phyloP scores from a whole-genome alignment of 2,113 vertebrate species.

The Columba janthina region DNA sequence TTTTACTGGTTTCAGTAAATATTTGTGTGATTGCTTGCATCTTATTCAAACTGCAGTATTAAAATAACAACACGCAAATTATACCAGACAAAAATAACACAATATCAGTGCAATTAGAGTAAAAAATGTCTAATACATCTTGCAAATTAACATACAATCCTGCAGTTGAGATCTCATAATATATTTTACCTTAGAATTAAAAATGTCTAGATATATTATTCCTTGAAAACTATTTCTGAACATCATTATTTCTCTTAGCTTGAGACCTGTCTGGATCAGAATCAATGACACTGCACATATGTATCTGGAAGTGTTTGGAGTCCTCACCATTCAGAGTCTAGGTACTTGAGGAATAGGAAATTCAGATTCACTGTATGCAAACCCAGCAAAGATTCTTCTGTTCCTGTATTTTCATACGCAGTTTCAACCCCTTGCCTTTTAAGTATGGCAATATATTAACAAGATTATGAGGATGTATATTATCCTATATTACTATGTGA shows the following conservation, averaged over 20 bases:
- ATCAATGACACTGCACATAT: neutral
- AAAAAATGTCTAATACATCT: neutral
- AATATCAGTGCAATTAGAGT: neutral
- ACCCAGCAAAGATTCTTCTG: neutral
- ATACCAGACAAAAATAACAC: neutral
- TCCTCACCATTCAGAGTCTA: neutral
- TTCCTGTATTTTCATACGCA: neutral
- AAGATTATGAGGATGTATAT: neutral
- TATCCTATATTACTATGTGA: neutral
- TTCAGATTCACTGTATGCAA: neutral
- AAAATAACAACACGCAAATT: neutral
- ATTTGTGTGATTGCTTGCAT: neutral
- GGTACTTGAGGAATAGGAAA: neutral
- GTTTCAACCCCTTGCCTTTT: constrained; percentile 7
- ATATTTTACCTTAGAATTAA: neutral
- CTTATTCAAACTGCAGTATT: neutral
- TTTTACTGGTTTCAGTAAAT: neutral
- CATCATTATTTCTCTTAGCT: neutral
- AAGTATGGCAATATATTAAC: neutral
- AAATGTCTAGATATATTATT: neutral
- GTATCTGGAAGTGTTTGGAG: neutral
- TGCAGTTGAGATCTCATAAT: neutral
- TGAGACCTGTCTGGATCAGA: neutral
- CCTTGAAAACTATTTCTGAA: neutral
- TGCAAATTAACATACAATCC: neutral